phyloP scores from a whole-genome alignment of 2,888 invertebrate genomes.

The Yponomeuta malinellus region DNA sequence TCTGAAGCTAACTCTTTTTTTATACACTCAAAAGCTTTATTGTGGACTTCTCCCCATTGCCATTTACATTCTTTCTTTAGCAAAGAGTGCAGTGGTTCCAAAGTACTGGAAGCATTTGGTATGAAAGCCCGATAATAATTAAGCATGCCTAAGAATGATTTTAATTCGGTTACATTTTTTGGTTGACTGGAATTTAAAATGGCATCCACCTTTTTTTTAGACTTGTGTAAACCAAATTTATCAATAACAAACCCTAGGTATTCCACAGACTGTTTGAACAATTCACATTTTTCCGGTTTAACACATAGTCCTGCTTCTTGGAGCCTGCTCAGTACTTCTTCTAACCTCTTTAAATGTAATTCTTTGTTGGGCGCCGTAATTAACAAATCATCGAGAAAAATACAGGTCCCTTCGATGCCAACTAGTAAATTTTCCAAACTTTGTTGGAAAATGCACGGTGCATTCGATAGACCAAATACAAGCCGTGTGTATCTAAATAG shows the following conservation, averaged over 20 bases:
- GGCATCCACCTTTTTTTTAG: slow-evolving; percentile 17
- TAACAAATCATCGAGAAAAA: slow-evolving; percentile 20
- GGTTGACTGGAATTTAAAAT: slow-evolving; percentile 17
- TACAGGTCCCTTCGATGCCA: slow-evolving; percentile 14
- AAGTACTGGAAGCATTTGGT: slow-evolving; percentile 18
- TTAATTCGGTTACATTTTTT: slow-evolving; percentile 15
- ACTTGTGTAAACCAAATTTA: slow-evolving; percentile 18
- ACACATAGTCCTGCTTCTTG: slow-evolving; percentile 19
- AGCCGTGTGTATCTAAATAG: slow-evolving; percentile 18
- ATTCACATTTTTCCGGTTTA: slow-evolving; percentile 17
- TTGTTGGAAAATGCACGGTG: slow-evolving; percentile 19
- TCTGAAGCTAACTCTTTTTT: slow-evolving; percentile 17
- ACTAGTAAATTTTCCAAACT: slow-evolving; percentile 16
- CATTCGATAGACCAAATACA: slow-evolving; percentile 19
- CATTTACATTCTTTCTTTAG: slow-evolving; percentile 18
- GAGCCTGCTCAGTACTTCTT: slow-evolving; percentile 18
- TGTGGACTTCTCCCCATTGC: slow-evolving; percentile 17
- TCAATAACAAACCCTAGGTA: slow-evolving; percentile 22
- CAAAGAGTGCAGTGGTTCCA: slow-evolving; percentile 17
- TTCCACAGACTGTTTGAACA: slow-evolving; percentile 19
- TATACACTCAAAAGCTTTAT: slow-evolving; percentile 14
- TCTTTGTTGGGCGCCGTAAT: slow-evolving; percentile 13
- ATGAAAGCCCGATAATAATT: slow-evolving; percentile 20
- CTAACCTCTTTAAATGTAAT: slow-evolving; percentile 12
- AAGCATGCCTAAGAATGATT: slow-evolving; percentile 19